A percentile compares a stretch with the other conserved stretches of the same genome.
Evolutionary conservation across 1,140 invertebrate genomes (phyloP).

Genomic region (Drosophila ohnishii): DNA sequence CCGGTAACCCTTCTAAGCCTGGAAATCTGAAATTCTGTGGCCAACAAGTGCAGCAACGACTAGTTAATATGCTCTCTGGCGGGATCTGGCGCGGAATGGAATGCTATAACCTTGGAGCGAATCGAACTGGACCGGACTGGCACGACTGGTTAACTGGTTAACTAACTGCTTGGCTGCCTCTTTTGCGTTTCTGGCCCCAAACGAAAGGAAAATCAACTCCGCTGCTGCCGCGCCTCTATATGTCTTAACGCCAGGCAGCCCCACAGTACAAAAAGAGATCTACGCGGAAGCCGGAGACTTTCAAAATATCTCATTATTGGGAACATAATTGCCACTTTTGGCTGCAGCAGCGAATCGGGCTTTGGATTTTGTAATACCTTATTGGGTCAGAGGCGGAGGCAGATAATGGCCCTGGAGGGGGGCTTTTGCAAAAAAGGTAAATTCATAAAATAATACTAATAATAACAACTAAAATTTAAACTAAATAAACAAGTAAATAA

Average conservation of each 20-base stretch:
- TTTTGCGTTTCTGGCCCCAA: slow-evolving; percentile 14
- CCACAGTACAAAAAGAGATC: slow-evolving; percentile 8
- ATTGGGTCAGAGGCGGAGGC: slow-evolving; percentile 2
- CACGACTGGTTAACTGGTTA: slow-evolving; percentile 39
- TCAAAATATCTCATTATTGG: slow-evolving; percentile 31
- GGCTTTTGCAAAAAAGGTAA: no score
- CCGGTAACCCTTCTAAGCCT: not conserved
- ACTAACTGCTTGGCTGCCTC: slow-evolving; percentile 21
- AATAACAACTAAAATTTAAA: no score
- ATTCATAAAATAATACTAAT: no score
- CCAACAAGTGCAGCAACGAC: slow-evolving; percentile 7
- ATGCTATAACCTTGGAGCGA: slow-evolving; percentile 22
- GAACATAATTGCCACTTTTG: slow-evolving; percentile 29
- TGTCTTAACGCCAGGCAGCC: not conserved
- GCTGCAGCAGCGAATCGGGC: slow-evolving; percentile 8
- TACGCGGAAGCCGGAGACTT: slow-evolving; percentile 16
- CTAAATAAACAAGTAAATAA: no score
- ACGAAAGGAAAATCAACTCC: slow-evolving; percentile 25
- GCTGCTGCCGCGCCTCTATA: not conserved
- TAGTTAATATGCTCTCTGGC: slow-evolving; percentile 7
- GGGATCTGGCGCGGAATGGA: slow-evolving; percentile 19
- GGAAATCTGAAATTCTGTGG: slow-evolving; percentile 5
- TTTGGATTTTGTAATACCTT: slow-evolving; percentile 16
- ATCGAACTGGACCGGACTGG: slow-evolving; percentile 31
- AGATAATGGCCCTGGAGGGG: no score